These are phyloP conservation scores for Sipha maydis DNA, from an alignment of 2,888 invertebrate species.

Conservation along the genomic window DNA sequence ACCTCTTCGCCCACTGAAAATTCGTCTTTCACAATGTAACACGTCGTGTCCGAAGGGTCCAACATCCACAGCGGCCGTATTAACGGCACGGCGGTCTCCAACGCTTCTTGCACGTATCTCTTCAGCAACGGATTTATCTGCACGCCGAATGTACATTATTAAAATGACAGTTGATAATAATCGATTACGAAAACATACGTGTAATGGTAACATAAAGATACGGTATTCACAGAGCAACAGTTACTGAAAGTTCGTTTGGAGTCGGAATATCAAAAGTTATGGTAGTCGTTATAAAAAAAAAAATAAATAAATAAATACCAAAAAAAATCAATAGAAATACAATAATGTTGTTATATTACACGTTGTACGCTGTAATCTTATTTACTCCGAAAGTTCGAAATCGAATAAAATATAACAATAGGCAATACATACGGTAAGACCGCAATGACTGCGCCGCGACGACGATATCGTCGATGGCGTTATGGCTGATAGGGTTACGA, in stretches of 20 bases:
- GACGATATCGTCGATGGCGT: constrained; percentile 1
- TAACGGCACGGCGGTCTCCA: constrained; percentile 84
- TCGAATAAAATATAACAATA: background rate
- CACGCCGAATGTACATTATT: background rate
- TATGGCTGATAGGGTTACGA: constrained; percentile 23
- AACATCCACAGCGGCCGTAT: constrained; percentile 92
- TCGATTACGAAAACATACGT: background rate
- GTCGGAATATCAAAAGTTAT: too few relatives aligned
- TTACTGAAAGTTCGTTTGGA: too few relatives aligned
- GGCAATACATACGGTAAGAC: background rate
- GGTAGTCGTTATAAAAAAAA: too few relatives aligned
- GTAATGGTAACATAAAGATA: background rate
- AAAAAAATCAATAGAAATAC: too few relatives aligned
- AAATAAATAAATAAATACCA: too few relatives aligned
- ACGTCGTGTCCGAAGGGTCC: constrained; percentile 81
- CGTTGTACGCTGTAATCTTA: background rate
- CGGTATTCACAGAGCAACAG: background rate
- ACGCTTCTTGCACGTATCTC: constrained; percentile 80
- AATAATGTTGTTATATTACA: too few relatives aligned
- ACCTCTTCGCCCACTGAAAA: constrained; percentile 90
- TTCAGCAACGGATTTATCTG: constrained; percentile 80
- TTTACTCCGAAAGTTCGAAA: constrained; percentile 10
- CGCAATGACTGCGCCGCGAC: background rate
- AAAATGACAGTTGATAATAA: too few relatives aligned
- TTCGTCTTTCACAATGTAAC: constrained; percentile 82